Conservation (phyloP, 2,888 invertebrate genomes). For the Syrphus vitripennis region DNA sequence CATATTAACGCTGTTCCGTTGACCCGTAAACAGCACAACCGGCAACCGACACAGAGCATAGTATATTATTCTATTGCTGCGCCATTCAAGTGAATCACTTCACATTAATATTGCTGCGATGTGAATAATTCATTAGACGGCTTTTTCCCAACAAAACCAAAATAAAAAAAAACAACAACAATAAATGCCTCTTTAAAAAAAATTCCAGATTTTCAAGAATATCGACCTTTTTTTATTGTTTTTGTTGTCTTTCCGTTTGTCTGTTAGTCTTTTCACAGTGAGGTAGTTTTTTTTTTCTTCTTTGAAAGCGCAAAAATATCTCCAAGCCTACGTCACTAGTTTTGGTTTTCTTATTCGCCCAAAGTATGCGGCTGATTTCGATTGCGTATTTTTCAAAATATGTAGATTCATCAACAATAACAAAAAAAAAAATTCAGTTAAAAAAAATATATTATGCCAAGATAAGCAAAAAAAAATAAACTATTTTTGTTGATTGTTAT, state of each 20-base stretch:
- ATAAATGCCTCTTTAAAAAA: constrained; percentile 5
- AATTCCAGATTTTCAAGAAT: constrained; percentile 46
- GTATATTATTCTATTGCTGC: background rate
- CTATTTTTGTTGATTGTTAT: background rate
- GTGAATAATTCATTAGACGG: constrained; percentile 50
- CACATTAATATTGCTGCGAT: constrained; percentile 21
- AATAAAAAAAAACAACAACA: background rate
- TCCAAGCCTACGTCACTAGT: constrained; percentile 13
- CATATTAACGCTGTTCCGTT: constrained; percentile 8
- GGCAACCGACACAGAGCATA: background rate
- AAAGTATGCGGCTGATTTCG: background rate
- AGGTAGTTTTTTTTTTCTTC: background rate
- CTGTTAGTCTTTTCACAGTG: background rate
- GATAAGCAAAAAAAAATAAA: constrained; percentile 16
- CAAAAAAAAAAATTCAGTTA: background rate
- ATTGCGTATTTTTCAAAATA: constrained; percentile 11
- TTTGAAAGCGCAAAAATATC: background rate
- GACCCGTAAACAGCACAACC: constrained; percentile 17
- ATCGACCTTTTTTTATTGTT: constrained; percentile 10
- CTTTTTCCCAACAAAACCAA: background rate
- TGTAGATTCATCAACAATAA: background rate
- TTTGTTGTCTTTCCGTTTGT: constrained; percentile 10
- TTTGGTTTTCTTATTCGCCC: background rate
- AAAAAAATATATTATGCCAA: background rate
- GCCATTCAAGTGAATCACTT: constrained; percentile 40